phyloP scores from a whole-genome alignment of 2,797 vertebrate species.

The Cirrhinus molitorella region DNA sequence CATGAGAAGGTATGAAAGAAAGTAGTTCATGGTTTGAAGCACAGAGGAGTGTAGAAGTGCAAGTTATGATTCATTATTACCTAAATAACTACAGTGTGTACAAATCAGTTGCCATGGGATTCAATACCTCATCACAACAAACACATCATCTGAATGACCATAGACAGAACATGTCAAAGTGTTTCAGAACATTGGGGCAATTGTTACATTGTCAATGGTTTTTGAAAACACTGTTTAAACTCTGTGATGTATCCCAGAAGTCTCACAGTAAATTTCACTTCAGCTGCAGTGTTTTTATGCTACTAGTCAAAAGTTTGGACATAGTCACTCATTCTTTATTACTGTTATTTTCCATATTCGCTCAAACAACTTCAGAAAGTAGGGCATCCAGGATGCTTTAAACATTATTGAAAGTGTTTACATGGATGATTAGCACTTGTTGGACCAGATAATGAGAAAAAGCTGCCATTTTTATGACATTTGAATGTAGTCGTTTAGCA shows the following conservation, averaged over 20 bases:
- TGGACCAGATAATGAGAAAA: neutral
- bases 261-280: neutral
- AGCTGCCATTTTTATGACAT: neutral
- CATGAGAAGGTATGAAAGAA: neutral
- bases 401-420: neutral
- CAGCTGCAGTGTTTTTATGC: neutral
- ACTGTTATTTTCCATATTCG: neutral
- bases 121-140: conserved; percentile 33
- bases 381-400: neutral
- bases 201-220: neutral
- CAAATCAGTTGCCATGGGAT: conserved; percentile 24
- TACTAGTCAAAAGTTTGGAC: neutral
- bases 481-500: neutral
- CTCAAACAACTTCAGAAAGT: neutral
- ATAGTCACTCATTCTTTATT: neutral
- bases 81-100: conserved; percentile 2
- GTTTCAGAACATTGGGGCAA: neutral
- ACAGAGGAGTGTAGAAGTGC: neutral
- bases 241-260: neutral
- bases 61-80: conserved; percentile 19
- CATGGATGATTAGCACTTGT: neutral
- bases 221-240: conserved; percentile 1
- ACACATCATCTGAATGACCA: neutral
- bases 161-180: conserved; percentile 16
- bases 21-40: neutral